A percentile compares a stretch with the other conserved stretches of the same genome.
Evolutionary conservation across 2,797 vertebrate genomes (phyloP).

Genomic region (Champsocephalus esox): DNA sequence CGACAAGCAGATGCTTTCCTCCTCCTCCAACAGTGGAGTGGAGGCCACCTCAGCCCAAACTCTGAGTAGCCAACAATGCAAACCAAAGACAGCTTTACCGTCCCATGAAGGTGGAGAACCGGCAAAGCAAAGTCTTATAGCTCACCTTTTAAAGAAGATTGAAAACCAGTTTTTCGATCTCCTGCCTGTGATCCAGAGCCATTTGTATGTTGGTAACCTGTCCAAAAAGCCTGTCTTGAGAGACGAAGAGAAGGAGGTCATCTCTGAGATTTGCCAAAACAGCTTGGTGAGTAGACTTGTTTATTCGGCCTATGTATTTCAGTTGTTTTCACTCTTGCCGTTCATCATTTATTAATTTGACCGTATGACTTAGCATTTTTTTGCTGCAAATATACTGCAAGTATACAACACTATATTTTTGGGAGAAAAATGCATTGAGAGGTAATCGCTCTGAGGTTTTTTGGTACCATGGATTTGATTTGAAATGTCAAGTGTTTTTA

Average conservation of each 20-base stretch:
- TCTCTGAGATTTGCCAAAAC: constrained; percentile 86
- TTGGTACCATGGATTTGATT: not conserved
- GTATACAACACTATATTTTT: not conserved
- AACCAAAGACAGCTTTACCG: not conserved
- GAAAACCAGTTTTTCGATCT: constrained; percentile 90
- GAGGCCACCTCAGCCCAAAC: constrained; percentile 21
- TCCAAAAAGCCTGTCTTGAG: constrained; percentile 90
- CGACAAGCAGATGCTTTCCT: not conserved
- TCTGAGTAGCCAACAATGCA: not conserved
- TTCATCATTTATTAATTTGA: not conserved
- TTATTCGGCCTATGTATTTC: not conserved
- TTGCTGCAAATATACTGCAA: not conserved
- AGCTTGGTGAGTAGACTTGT: constrained; percentile 82
- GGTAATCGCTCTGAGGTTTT: not conserved
- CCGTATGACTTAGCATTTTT: not conserved
- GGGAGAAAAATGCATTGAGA: not conserved
- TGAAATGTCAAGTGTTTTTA: not conserved
- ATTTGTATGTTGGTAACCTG: constrained; percentile 87
- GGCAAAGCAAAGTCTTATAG: constrained; percentile 31
- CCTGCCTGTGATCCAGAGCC: constrained; percentile 90
- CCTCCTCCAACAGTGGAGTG: constrained; percentile 37
- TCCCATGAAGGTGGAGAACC: constrained; percentile 19
- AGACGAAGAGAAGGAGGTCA: constrained; percentile 92
- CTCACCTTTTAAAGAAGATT: constrained; percentile 81
- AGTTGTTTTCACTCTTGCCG: not conserved